phyloP scores from a whole-genome alignment of 2,113 vertebrate species.

The Apodemus sylvaticus region DNA sequence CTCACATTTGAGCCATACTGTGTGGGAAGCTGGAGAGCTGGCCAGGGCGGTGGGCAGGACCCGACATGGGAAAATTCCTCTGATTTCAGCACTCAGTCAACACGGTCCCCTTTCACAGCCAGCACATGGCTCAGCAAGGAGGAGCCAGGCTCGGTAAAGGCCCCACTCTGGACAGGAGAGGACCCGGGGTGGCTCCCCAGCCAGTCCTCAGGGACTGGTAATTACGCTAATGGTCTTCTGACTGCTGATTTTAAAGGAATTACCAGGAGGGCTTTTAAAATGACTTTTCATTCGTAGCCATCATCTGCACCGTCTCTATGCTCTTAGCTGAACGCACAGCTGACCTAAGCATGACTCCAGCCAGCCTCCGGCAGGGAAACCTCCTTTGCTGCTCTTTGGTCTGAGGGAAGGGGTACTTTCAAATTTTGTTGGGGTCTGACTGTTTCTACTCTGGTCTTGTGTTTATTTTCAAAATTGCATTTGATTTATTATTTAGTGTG shows the following conservation, averaged over 20 bases:
- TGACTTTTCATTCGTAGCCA: not conserved
- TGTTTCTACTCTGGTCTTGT: not conserved
- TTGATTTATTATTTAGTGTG: not conserved
- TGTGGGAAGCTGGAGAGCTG: not conserved
- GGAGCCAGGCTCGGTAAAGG: not conserved
- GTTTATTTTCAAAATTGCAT: not conserved
- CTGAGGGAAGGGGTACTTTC: no score
- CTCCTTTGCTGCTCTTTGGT: rapidly evolving
- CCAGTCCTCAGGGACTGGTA: not conserved
- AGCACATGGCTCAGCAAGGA: not conserved
- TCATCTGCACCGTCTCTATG: not conserved
- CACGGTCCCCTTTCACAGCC: no score
- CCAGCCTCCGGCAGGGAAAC: rapidly evolving
- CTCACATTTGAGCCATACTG: not conserved
- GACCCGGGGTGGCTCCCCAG: not conserved
- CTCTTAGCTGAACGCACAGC: not conserved
- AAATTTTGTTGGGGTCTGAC: not conserved
- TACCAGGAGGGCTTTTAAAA: conserved; percentile 52
- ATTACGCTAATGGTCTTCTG: conserved; percentile 57
- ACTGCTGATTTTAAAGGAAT: conserved; percentile 56
- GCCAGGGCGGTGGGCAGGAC: no score
- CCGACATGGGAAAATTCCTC: not conserved
- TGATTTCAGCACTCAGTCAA: not conserved
- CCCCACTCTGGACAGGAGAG: not conserved
- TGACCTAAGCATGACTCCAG: not conserved